Evolutionary conservation across 1,140 invertebrate species (phyloP), one percentile per base, ranked within the genome.

Genomic region (Bombus vancouverensis): DNA sequence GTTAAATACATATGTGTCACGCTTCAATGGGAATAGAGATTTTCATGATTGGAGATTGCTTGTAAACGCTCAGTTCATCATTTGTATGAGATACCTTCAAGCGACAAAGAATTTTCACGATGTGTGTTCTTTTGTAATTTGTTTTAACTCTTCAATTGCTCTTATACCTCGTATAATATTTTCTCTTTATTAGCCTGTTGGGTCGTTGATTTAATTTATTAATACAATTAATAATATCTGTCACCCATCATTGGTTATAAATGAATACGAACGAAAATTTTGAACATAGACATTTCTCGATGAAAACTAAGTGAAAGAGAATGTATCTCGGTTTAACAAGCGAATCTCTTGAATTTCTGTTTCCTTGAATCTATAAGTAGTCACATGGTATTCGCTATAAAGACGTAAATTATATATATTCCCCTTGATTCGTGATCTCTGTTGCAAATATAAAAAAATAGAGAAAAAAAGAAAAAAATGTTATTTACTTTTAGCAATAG

Each of bases 341-440:
- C 34, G 25, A 39, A 39, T 70, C 25, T 39, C 10, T 70, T 72
- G 13, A 72, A n/a, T 72, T 42, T 42, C 34, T 37, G 15, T 37
- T 34, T 68, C 34, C 15, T 34, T 34, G 15, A 68, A 22, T 37
- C 3, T 0, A 37, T 34, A 68, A 25, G 22, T 25, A 3, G 22
- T 68, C 70, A n/a, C 13, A 8, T 72, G 1, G 3, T 44, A 44
- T n/a, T 39, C 5, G 25, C 12, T n/a, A 5, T 12, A 39, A 10
- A 74, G 10, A 53, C 4, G 1, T 42, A 39, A 70, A 70, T 25
- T 15, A 57, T 1, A n/a, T 25, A n/a, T 90, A 89, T 90, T 92
- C 88, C 85, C 86, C 72, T 92, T 92, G 90, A 92, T 85, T 86
- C 87, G 84, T 87, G 84, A 47, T 86, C 39, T 91, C 44, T 90